These are phyloP conservation scores for Hormaphis cornu DNA, from an alignment of 1,140 invertebrate species.

Conservation along the genomic window DNA sequence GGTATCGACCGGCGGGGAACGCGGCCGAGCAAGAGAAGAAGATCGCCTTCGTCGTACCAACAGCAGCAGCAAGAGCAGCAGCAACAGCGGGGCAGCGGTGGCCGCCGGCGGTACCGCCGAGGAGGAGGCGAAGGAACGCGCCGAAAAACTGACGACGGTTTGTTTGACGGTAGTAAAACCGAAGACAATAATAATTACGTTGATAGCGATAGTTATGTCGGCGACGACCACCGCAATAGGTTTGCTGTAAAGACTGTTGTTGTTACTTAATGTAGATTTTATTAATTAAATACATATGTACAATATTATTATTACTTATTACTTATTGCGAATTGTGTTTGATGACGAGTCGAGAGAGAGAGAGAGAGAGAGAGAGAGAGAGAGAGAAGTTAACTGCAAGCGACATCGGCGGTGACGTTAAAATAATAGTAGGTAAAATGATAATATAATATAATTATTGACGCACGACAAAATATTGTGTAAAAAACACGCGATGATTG, in stretches of 20 bases:
- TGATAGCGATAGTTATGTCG: neutral
- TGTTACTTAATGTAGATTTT: conserved; percentile 14
- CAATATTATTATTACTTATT: too few relatives aligned
- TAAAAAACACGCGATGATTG: too few relatives aligned
- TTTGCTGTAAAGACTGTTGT: conserved; percentile 24
- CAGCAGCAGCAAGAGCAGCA: neutral
- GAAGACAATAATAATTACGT: neutral
- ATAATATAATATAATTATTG: too few relatives aligned
- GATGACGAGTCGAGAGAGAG: neutral
- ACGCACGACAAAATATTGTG: too few relatives aligned
- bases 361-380: too few relatives aligned
- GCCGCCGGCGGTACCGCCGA: neutral
- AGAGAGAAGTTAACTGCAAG: neutral
- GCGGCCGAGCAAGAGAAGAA: too few relatives aligned
- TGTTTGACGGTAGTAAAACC: neutral
- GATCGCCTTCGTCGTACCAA: neutral
- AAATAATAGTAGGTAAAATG: too few relatives aligned
- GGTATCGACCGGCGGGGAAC: neutral
- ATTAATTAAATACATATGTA: too few relatives aligned
- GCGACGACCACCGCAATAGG: neutral
- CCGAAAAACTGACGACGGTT: neutral
- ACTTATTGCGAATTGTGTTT: neutral
- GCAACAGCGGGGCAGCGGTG: neutral
- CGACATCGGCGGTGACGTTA: neutral
- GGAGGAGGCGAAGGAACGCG: neutral